Conservation (phyloP, 2,797 vertebrate genomes). For the Protonibea diacanthus region DNA sequence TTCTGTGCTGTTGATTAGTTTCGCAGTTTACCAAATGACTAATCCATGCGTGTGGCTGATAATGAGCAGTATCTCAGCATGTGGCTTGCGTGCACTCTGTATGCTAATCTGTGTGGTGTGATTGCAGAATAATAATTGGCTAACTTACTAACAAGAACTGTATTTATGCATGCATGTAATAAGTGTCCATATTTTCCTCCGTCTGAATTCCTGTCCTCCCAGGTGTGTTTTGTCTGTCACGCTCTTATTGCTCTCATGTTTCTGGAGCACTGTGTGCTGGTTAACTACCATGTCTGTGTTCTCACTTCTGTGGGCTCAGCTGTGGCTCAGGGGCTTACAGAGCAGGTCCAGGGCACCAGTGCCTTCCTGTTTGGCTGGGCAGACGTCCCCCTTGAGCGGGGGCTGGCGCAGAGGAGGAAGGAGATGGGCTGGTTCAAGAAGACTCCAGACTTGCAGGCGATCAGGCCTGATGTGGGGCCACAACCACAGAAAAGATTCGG, state of each 20-base stretch:
- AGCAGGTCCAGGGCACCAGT: conserved; percentile 76
- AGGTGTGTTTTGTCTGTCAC: conserved; percentile 51
- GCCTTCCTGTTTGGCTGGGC: conserved; percentile 88
- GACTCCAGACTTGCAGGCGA: conserved; percentile 53
- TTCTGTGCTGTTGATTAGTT: conserved; percentile 54
- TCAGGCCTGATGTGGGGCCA: conserved; percentile 81
- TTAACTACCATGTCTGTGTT: conserved; percentile 19
- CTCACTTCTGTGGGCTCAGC: conserved; percentile 60
- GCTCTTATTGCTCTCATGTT: conserved; percentile 9
- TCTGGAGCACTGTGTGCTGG: conserved; percentile 3
- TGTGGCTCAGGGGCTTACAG: conserved; percentile 79
- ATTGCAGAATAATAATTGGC: conserved; percentile 40
- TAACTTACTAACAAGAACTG: conserved; percentile 32
- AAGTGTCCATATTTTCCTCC: conserved; percentile 22
- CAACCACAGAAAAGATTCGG: conserved; percentile 75
- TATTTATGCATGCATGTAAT: conserved; percentile 31
- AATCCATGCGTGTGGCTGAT: conserved; percentile 34
- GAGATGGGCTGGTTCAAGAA: conserved; percentile 87
- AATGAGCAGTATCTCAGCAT: conserved; percentile 45
- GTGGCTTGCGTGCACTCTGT: conserved; percentile 23
- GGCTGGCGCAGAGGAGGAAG: conserved; percentile 86
- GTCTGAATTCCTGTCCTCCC: conserved; percentile 29
- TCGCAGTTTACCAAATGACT: conserved; percentile 46
- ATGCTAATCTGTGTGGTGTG: conserved; percentile 48
- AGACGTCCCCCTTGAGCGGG: conserved; percentile 77